Base-by-base conservation (phyloP, 2,888 invertebrate genomes). In the Calephelis perditalis region DNA sequence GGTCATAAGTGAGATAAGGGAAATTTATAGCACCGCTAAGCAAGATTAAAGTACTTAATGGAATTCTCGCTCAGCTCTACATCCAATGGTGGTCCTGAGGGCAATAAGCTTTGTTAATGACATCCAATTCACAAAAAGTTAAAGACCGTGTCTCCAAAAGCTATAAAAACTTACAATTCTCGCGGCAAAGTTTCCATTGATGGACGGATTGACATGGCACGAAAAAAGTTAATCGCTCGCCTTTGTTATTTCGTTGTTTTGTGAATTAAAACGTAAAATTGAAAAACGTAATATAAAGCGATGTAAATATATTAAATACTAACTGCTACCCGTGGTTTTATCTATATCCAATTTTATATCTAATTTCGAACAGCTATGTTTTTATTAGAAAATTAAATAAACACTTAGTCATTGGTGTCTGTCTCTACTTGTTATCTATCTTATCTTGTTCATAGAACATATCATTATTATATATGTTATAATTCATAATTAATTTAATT, bases 71-170 rank as follows among this genome's bases (percentile, higher is more conserved):
- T 49, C 9, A 15, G 40, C 52, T 26, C 12, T 12, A 12, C 35
- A 43, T 59, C 43, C 52, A 49, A 59, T 59, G 10, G 43, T 44
- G 54, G 12, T 52, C 43, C 11, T n/a, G 35, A 54, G 43, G 26
- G 11, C 44, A n/a, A 54, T 54, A 59, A 12, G 54, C 12, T 12
- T 52, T 43, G 44, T 59, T 54, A 59, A 59, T 54, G 54, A 59
- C 45, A 44, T 57, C n/a, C 11, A 43, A 59, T 58, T 15, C 54
- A 58, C 61, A 63, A 65, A 63, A 63, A 68, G 63, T 63, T 63
- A 62, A 59, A 58, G 61, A 67, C 67, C 67, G 67, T 66, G 69
- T 69, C 69, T 65, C 64, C 64, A 54, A 54, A 57, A 56, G 12
- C 55, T 43, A 65, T 61, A 68, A 70, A 68, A 67, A 64, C 59